Evolutionary conservation across 2,797 vertebrate species (phyloP), one percentile per base, ranked within the genome.

Genomic region (Scleropages formosus): DNA sequence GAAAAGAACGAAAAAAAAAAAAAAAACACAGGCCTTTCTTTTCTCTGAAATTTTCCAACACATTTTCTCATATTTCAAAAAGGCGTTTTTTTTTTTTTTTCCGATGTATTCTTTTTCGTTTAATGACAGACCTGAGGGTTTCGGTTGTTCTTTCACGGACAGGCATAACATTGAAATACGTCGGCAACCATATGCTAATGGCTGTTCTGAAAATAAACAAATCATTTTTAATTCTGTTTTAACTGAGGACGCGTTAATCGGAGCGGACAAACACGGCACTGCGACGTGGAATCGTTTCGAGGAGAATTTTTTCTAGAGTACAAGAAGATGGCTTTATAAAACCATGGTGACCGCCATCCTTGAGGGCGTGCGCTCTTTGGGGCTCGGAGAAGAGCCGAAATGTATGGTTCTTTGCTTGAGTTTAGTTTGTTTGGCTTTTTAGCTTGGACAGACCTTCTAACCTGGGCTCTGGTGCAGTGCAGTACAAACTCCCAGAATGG

Each of bases 121-220:
- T 76, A 63, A 56, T 62, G 67, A 20, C 26, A 18, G 47, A 22
- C 44, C 66, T 51, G 63, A 68, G 51, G 74, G 64, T 66, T 56
- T 39, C 56, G 68, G 15, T 24, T 22, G 59, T 63, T 26, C 20
- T 62, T 62, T 31, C 44, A 59, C 44, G 70, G 68, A 62, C 61
- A 67, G 59, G 24, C 27, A 18, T 4, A 18, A 6, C 27, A 24
- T 66, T 51, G 53, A 65, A 22, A 60, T 18, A 24, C 9, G 44
- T 18, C 4, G 26, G 11, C 7, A 62, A 26, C 24, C 67, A 76
- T 56, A 20, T 59, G 44, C 59, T 76, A 70, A 76, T 71, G 68
- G 46, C 58, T 70, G 44, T 22, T 70, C 67, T 20, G 59, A 63
- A 76, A 71, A 75, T 49, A 75, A 75, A 62, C 22, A 61, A 75